phyloP scores from a whole-genome alignment of 2,113 vertebrate species.

The Austrofundulus limnaeus region DNA sequence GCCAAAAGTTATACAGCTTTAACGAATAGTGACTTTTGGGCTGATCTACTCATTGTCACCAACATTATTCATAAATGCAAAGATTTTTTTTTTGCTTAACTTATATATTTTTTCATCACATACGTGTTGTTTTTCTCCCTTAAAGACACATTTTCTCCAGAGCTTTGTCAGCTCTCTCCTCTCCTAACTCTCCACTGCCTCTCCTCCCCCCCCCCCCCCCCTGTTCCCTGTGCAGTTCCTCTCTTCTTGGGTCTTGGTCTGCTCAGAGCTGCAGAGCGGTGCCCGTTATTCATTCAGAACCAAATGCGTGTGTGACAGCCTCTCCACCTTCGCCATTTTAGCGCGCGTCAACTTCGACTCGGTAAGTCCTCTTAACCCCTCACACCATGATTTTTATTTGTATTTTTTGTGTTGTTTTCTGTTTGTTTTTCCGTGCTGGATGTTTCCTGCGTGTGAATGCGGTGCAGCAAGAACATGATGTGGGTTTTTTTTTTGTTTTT shows the following conservation, averaged over 20 bases:
- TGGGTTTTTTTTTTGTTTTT: conserved; percentile 42
- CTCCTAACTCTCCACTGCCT: conserved; percentile 50
- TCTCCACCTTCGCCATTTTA: conserved; percentile 99
- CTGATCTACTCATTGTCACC: too few species aligned
- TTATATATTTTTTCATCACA: not conserved
- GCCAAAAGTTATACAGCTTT: conserved; percentile 14
- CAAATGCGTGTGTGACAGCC: conserved; percentile 95
- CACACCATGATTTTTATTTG: not conserved
- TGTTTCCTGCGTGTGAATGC: conserved; percentile 28
- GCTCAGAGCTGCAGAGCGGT: conserved; percentile 95
- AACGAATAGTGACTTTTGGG: conserved; percentile 36
- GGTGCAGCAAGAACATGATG: conserved; percentile 10
- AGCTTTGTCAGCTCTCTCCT: conserved; percentile 57
- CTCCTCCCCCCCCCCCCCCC: not conserved
- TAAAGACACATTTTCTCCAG: conserved; percentile 38
- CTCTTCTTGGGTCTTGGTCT: conserved; percentile 94
- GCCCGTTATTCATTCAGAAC: conserved; percentile 91
- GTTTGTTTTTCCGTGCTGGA: not conserved
- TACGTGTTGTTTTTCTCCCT: not conserved
- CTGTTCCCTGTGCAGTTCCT: conserved; percentile 80
- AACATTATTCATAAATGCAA: too few species aligned
- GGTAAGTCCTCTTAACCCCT: conserved; percentile 83
- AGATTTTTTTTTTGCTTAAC: too few species aligned
- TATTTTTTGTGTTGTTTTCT: not conserved
- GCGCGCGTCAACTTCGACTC: conserved; percentile 90